Evolutionary conservation across 2,113 vertebrate species (phyloP).

Genomic region (Pollimyrus isidori): DNA sequence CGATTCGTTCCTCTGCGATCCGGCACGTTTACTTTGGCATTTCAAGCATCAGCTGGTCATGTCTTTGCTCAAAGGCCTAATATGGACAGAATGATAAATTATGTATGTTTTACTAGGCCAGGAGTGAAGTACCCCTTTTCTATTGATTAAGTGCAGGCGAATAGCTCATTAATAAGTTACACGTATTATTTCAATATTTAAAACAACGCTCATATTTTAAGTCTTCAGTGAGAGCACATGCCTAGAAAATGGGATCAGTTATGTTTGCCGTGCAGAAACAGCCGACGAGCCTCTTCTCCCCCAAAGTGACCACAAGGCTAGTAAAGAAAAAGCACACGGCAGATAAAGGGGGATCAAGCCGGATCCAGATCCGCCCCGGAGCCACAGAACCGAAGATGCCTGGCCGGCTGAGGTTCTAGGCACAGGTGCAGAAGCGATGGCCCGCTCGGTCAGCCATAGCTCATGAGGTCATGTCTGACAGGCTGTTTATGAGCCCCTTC

Average conservation of each 20-base stretch:
- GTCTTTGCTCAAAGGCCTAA: slow-evolving; percentile 1
- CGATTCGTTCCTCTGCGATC: neutral
- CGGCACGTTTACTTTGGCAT: neutral
- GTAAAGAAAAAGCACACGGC: neutral
- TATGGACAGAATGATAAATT: slow-evolving; percentile 20
- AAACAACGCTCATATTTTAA: neutral
- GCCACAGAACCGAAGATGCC: neutral
- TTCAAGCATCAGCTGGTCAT: neutral
- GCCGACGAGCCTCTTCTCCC: neutral
- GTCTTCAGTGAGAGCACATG: neutral
- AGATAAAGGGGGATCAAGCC: neutral
- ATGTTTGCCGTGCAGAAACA: neutral
- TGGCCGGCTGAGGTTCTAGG: neutral
- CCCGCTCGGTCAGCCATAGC: neutral
- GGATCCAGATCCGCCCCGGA: neutral
- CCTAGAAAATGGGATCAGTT: neutral
- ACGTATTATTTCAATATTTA: slow-evolving; percentile 1
- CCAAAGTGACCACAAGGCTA: neutral
- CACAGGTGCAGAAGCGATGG: neutral
- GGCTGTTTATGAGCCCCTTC: neutral
- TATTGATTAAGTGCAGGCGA: slow-evolving; percentile 17
- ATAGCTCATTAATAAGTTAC: slow-evolving; percentile 34
- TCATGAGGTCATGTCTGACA: neutral
- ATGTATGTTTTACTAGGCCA: slow-evolving; percentile 25
- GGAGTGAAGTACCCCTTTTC: slow-evolving; percentile 5